Percentiles rank a stretch among this genome's conserved stretches.
Conservation (phyloP, 2,797 vertebrate genomes). For the Synaphobranchus kaupii region DNA sequence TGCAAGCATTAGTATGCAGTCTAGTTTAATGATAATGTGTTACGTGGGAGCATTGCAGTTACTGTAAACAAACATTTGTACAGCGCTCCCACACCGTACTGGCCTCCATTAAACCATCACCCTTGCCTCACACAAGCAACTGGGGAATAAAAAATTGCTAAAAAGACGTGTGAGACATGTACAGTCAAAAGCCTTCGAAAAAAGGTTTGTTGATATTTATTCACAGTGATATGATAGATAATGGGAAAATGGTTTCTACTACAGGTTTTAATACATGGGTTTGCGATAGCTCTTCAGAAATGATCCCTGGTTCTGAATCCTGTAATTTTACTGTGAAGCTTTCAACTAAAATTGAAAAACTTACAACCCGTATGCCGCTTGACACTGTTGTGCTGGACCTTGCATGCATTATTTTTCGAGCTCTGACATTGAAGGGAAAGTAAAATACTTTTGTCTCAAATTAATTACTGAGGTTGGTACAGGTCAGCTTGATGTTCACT, state of each 20-base stretch:
- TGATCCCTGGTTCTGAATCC: background rate
- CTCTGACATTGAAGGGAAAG: background rate
- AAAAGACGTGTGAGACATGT: background rate
- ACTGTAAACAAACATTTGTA: slow-evolving; percentile 5
- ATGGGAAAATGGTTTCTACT: background rate
- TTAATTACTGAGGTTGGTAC: background rate
- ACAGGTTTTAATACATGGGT: background rate
- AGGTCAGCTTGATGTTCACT: slow-evolving; percentile 1
- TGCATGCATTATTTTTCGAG: background rate
- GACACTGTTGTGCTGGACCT: background rate
- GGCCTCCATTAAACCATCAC: background rate
- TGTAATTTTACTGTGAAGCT: background rate
- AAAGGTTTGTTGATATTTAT: background rate
- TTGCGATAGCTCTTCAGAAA: background rate
- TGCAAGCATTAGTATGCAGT: background rate
- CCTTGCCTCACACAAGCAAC: background rate
- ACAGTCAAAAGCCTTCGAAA: background rate
- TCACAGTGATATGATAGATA: background rate
- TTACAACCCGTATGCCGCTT: background rate
- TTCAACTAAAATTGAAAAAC: background rate
- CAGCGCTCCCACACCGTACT: background rate
- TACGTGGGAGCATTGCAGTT: background rate
- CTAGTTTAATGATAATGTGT: background rate
- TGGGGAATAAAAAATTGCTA: background rate
- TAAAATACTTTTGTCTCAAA: background rate